These are phyloP conservation scores for Sciaenops ocellatus DNA, from an alignment of 2,797 vertebrate genomes.

Conservation along the genomic window DNA sequence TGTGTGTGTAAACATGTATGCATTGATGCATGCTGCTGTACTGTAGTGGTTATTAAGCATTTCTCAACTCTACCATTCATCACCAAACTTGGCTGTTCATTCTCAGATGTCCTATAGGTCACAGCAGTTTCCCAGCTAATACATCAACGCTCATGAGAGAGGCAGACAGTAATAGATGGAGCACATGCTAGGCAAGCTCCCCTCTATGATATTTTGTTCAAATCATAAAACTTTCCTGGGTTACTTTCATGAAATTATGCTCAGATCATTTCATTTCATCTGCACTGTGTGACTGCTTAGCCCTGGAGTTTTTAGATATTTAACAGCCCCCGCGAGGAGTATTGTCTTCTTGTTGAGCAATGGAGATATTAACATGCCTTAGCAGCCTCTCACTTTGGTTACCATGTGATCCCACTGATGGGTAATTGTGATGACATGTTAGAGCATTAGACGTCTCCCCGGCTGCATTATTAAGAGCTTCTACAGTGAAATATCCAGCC, in stretches of 20 bases:
- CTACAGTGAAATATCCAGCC: background rate
- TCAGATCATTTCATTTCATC: slow-evolving; percentile 8
- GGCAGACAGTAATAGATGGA: slow-evolving; percentile 16
- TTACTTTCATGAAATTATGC: slow-evolving; percentile 10
- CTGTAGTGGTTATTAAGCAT: slow-evolving; percentile 26
- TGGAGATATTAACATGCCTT: slow-evolving; percentile 57
- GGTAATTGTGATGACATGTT: slow-evolving; percentile 51
- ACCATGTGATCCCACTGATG: slow-evolving; percentile 21
- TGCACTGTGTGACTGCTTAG: background rate
- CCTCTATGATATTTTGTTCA: background rate
- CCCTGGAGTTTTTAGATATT: background rate
- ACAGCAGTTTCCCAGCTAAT: slow-evolving; percentile 13
- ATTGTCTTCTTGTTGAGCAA: slow-evolving; percentile 41
- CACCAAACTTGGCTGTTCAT: slow-evolving; percentile 17
- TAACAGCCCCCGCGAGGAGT: slow-evolving; percentile 30
- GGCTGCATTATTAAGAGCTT: slow-evolving; percentile 46
- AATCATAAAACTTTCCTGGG: background rate
- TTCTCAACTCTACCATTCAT: slow-evolving; percentile 42
- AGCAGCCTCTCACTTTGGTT: slow-evolving; percentile 59
- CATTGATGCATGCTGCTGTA: background rate
- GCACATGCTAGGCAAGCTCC: background rate
- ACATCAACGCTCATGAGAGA: background rate
- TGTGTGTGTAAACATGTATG: slow-evolving; percentile 4
- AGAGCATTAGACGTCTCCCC: slow-evolving; percentile 39
- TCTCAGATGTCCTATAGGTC: slow-evolving; percentile 23